phyloP scores from a whole-genome alignment of 1,140 invertebrate species.

The Drosophila ironensis region DNA sequence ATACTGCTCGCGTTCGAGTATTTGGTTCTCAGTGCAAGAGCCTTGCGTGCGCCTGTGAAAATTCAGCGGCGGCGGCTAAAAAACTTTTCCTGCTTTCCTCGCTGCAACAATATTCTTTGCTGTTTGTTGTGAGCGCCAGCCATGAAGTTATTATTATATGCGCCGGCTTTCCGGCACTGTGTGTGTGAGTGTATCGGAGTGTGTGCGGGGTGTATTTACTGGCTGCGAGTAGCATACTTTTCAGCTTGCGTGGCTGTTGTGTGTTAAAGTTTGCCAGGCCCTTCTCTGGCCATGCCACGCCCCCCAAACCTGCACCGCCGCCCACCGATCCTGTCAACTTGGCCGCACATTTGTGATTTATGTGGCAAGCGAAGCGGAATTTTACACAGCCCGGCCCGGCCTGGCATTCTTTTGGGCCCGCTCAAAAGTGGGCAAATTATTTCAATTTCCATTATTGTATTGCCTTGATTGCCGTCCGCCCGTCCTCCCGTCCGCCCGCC shows the following conservation, averaged over 20 bases:
- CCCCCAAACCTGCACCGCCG: neutral
- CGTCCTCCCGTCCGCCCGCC: constrained; percentile 8
- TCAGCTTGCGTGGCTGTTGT: constrained; percentile 73
- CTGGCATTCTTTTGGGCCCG: constrained; percentile 35
- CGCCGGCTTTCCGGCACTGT: constrained; percentile 30
- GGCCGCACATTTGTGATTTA: constrained; percentile 72
- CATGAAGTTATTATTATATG: constrained; percentile 71
- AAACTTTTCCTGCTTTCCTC: constrained; percentile 59
- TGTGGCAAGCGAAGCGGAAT: constrained; percentile 46
- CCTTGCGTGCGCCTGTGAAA: constrained; percentile 28
- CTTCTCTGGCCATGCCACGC: constrained; percentile 39
- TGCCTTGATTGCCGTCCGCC: constrained; percentile 54
- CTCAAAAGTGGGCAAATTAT: constrained; percentile 75
- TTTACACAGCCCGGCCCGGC: constrained; percentile 35
- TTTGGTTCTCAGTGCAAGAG: constrained; percentile 17
- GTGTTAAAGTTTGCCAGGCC: constrained; percentile 66
- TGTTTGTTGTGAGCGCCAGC: constrained; percentile 52
- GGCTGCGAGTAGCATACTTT: constrained; percentile 62
- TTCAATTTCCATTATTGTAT: constrained; percentile 80
- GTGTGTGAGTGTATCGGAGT: constrained; percentile 23
- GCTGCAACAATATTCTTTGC: constrained; percentile 67
- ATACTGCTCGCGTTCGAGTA: too few species aligned
- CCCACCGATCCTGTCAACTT: constrained; percentile 53
- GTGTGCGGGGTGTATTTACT: constrained; percentile 51
- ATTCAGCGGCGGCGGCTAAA: constrained; percentile 10